Base-by-base conservation (phyloP, 2,797 vertebrate genomes). In the Gymnocypris eckloni region DNA sequence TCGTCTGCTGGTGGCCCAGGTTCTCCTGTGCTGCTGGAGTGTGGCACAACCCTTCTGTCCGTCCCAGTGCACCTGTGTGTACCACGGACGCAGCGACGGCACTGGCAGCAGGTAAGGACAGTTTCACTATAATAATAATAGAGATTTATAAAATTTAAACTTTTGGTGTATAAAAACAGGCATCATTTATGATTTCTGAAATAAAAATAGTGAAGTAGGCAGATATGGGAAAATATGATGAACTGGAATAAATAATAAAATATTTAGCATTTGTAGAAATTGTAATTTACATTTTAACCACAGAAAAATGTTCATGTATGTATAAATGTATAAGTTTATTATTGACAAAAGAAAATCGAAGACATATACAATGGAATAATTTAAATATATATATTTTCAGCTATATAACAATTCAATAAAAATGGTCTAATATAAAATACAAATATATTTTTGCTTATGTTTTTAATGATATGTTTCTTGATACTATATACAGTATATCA, bases 31-130 rank as follows among this genome's bases (percentile, higher is more conserved):
- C 87, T 93, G 95, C 90, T 91, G 96, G 82, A 90, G 92, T 83
- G 91, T 92, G 87, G 92, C 89, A 83, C 76, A 75, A n/a, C 89
- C 95, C 0, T 96, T 96, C 76, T 99, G 98, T 88, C 98, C 98
- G 43, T 96, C 98, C 1, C 98, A 97, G 91, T 99, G 98, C 88
- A 96, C 95, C 90, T 99, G 98, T 16, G 93, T 95, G 88, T 95
- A 95, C 89, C 96, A 96, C 22, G 94, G 96, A 91, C 96, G 93
- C 81, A 94, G 92, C 5, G 97, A 97, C 48, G 97, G 96, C 90
- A 90, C 93, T 0, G 96, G 95, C 89, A 92, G 94, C 91, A 98
- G 98, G 98, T 99, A 97, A 84, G 37, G 5, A 56, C 3, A 25
- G 4, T 18, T 25, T 25, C 7, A 48, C 28, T 22, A 1, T 59